These are phyloP conservation scores for Myopa testacea DNA, from an alignment of 2,888 invertebrate species.

Conservation along the genomic window DNA sequence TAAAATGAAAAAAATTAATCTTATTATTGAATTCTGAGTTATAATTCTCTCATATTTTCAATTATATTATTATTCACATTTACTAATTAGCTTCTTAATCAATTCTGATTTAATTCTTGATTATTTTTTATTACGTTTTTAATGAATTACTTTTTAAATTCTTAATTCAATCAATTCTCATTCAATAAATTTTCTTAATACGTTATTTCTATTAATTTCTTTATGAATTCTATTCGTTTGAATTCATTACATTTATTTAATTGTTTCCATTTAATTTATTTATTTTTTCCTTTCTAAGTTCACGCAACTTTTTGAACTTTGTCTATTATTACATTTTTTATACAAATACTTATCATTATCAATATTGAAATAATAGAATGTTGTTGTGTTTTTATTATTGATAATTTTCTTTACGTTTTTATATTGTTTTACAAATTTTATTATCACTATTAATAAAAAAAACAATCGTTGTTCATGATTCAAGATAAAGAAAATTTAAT, in stretches of 20 bases:
- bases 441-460: too few relatives aligned
- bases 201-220: background rate
- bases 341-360: background rate
- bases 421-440: too few relatives aligned
- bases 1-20: too few relatives aligned
- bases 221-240: background rate
- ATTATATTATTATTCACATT: too few relatives aligned
- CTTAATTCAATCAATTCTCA: background rate
- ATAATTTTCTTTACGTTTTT: background rate
- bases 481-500: too few relatives aligned
- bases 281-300: background rate
- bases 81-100: too few relatives aligned
- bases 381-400: background rate
- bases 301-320: background rate
- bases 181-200: background rate
- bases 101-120: too few relatives aligned
- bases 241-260: background rate
- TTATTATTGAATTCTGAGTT: too few relatives aligned
- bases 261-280: background rate
- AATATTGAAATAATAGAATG: background rate
- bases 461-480: too few relatives aligned
- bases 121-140: too few relatives aligned
- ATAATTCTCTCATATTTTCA: too few relatives aligned
- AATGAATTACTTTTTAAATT: too few relatives aligned
- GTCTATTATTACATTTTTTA: background rate